Conservation (phyloP, 2,113 vertebrate species). For the Pteropus alecto region DNA sequence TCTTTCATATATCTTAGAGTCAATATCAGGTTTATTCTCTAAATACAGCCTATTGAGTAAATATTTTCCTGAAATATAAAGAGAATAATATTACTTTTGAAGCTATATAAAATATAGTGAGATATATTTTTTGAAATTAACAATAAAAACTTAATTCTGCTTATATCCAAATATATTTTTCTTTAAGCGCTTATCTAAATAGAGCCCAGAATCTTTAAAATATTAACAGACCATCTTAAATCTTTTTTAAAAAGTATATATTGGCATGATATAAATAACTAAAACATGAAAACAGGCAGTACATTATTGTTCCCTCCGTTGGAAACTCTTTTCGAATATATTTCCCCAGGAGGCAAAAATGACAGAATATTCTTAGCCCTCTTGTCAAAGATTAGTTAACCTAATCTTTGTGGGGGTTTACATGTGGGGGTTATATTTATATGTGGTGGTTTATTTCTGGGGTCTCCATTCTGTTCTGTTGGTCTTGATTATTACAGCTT, state of each 20-base stretch:
- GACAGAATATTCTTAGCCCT: background rate
- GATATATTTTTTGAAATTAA: conserved; percentile 20
- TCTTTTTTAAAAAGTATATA: background rate
- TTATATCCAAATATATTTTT: background rate
- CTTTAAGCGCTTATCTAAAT: background rate
- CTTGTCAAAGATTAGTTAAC: background rate
- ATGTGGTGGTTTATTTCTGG: background rate
- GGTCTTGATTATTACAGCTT: background rate
- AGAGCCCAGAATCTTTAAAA: background rate
- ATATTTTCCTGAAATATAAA: conserved; percentile 78
- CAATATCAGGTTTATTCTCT: conserved; percentile 80
- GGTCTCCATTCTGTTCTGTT: background rate
- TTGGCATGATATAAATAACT: conserved; percentile 5
- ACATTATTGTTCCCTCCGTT: background rate
- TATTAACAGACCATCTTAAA: background rate
- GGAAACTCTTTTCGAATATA: conserved; percentile 33
- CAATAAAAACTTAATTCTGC: background rate
- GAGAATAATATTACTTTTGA: conserved; percentile 39
- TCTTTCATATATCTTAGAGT: conserved; percentile 80
- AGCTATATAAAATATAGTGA: conserved; percentile 10
- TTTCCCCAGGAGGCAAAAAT: conserved; percentile 26
- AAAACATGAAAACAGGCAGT: background rate
- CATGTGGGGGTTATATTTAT: background rate
- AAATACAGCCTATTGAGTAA: conserved; percentile 78
- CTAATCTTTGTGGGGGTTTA: too few relatives aligned